These are phyloP conservation scores for Parazoanthus swiftii DNA, from an alignment of 92 coral and sea anemone genomes.

Conservation along the genomic window DNA sequence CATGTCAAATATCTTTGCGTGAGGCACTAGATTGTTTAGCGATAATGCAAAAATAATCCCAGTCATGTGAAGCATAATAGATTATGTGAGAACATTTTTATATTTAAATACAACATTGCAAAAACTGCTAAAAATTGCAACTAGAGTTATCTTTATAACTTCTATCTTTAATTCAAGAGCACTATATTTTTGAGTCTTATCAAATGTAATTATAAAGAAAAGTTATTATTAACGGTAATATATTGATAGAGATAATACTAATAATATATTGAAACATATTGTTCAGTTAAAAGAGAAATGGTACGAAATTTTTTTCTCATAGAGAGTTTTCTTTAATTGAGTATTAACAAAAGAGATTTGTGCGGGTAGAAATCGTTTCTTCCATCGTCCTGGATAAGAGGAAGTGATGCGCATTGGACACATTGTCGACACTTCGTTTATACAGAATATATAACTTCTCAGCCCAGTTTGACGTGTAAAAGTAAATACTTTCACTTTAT, in stretches of 20 bases:
- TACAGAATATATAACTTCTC: background rate
- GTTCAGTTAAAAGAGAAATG: background rate
- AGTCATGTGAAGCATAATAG: background rate
- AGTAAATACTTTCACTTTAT: background rate
- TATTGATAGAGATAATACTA: background rate
- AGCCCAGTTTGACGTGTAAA: background rate
- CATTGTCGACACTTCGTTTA: background rate
- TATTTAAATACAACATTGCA: background rate
- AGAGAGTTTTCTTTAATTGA: no score
- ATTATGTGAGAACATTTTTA: background rate
- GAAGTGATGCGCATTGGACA: background rate
- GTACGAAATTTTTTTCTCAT: background rate
- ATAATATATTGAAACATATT: background rate
- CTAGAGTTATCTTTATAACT: background rate
- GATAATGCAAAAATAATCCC: no score
- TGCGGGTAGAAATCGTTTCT: no score
- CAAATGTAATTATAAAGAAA: background rate
- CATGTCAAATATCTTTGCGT: no score
- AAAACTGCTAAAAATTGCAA: background rate
- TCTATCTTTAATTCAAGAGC: background rate
- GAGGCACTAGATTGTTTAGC: no score
- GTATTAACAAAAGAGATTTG: no score
- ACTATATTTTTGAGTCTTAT: background rate
- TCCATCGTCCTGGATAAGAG: background rate
- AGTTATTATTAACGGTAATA: background rate